Evolutionary conservation across 2,888 invertebrate species (phyloP), one percentile per base, ranked within the genome.

Genomic region (Scaeva pyrastri): DNA sequence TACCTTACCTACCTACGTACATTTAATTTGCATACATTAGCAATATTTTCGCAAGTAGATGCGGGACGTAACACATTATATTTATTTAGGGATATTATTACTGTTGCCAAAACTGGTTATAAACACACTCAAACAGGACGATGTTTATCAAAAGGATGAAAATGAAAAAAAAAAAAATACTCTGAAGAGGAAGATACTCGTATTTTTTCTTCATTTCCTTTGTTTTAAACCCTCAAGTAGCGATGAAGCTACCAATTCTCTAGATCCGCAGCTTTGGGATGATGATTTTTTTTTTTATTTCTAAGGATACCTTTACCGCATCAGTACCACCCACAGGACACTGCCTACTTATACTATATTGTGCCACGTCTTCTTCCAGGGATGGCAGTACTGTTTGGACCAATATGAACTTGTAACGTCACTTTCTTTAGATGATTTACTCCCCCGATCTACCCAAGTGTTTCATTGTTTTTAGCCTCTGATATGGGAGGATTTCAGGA

Each of bases 11-110:
- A 21, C 2, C 6, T 21, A 26, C 26, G 23, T 70, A 79, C 89
- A 90, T 90, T 90, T 90, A 89, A 92, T 92, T 91, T 92, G 91
- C 92, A 91, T 91, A 89, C 86, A 89, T 89, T 89, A 88, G 90
- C 91, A 89, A 91, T 92, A 90, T 91, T 91, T 83, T 85, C 66
- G 81, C 77, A 75, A 66, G 70, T 62, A 60, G 50, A 84, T 77
- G 73, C 88, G 82, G 88, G 88, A 78, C 85, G 83, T 87, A 62
- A 77, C 87, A 77, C 87, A 87, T 89, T 88, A 89, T 89, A 90
- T 91, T 90, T 90, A 89, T 90, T 89, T 88, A 89, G 88, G 87
- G 80, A 88, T 88, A 89, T 88, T 88, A 88, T 88, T 84, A 88
- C 88, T 88, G 89, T 68, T 68, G 68, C 52, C 68, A 52, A 68